phyloP scores from a whole-genome alignment of 2,113 vertebrate genomes.

The Engystomops pustulosus region DNA sequence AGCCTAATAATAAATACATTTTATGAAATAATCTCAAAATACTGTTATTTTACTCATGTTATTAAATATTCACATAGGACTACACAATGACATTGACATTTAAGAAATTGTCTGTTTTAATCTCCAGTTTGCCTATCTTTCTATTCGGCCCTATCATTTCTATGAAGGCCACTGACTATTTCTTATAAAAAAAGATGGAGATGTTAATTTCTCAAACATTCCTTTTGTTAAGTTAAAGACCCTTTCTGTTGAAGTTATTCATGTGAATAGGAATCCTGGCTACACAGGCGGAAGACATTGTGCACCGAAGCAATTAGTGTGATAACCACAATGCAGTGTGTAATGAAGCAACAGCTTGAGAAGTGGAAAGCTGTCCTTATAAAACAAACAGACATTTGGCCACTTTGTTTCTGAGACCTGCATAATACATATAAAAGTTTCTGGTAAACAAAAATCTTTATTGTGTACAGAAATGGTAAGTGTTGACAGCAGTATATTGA shows the following conservation, averaged over 20 bases:
- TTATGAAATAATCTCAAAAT: too few species aligned
- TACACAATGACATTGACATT: too few species aligned
- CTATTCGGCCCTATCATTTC: too few species aligned
- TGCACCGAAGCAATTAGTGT: conserved; percentile 42
- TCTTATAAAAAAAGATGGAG: too few species aligned
- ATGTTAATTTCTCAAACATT: not conserved
- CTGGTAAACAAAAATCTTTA: not conserved
- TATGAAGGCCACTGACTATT: too few species aligned
- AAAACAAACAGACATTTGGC: conserved; percentile 23
- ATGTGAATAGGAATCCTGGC: not conserved
- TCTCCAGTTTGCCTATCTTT: too few species aligned
- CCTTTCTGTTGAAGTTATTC: not conserved
- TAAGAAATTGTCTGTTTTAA: too few species aligned
- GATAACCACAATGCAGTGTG: conserved; percentile 41
- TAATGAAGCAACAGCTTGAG: conserved; percentile 35
- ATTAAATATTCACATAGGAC: too few species aligned
- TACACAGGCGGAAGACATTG: conserved; percentile 37
- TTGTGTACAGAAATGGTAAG: not conserved
- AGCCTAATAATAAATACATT: too few species aligned
- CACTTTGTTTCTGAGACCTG: conserved; percentile 8
- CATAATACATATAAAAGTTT: not conserved
- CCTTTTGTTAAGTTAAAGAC: not conserved
- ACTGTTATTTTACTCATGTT: too few species aligned
- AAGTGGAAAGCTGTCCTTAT: conserved; percentile 27
- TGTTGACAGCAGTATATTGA: not conserved